Base-by-base conservation (phyloP, 2,113 vertebrate genomes). In the Tichodroma muraria region DNA sequence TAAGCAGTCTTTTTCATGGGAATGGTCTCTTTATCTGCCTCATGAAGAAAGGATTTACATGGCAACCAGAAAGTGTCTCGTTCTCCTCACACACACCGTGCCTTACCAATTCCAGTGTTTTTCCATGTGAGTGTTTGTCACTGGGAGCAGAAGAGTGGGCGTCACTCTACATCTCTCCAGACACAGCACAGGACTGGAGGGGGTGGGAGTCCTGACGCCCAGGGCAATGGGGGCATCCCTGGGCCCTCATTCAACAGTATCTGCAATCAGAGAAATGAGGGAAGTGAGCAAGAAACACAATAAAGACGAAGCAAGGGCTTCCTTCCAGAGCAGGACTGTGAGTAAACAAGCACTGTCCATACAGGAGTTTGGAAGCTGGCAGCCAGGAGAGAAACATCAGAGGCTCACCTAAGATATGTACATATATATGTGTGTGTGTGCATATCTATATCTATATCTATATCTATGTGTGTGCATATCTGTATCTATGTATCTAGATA, bases 201-300 rank as follows among this genome's bases (percentile, higher is more conserved):
- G 5, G 6, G 3, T 10, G 78, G 38, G n/a, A 89, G 10, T 19
- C 13, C 22, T 8, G 1, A 24, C 19, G 45, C 6, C 6, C 50
- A 23, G 8, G 20, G 25, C 0, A 2, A 64, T 3, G 1, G 7
- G 6, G 2, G 0, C 37, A 25, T 71, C 44, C 37, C n/a, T 31
- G 53, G 13, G 18, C 22, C 84, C 21, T 84, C 17, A 21, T 57
- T 61, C 42, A 53, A 33, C 1, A 15, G 52, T 52, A 17, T 56
- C 40, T 30, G 8, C 49, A 89, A 18, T 8, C 11, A 70, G 28
- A 53, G 90, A 72, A 79, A 25, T 4, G 1, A 28, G 6, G 4
- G 6, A 6, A 54, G 22, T 28, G 60, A 10, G 23, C 4, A 25
- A 57, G 44, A 69, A 89, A 42, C 6, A 11, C 45, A 35, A 16